phyloP scores from a whole-genome alignment of 2,797 vertebrate genomes.

The Borostomias antarcticus region DNA sequence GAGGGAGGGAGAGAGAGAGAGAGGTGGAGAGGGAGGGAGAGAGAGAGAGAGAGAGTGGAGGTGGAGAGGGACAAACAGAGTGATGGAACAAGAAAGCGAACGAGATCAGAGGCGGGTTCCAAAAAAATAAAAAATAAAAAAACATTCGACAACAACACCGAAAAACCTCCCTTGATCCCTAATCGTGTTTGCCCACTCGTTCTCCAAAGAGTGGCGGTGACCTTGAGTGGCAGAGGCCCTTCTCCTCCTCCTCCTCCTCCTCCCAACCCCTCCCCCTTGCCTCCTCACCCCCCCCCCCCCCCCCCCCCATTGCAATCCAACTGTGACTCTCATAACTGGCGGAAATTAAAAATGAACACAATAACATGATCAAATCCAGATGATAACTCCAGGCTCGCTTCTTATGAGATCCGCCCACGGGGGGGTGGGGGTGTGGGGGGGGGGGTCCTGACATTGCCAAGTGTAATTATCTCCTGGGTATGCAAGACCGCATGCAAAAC shows the following conservation, averaged over 20 bases:
- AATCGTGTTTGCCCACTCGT: conserved; percentile 60
- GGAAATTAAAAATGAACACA: conserved; percentile 7
- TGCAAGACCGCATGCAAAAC: not conserved
- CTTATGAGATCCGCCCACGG: not conserved
- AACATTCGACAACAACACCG: conserved; percentile 41
- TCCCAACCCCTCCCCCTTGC: not conserved
- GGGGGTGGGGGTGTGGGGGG: too few relatives aligned
- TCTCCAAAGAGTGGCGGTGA: conserved; percentile 54
- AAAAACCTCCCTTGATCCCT: conserved; percentile 63
- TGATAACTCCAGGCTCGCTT: conserved; percentile 1
- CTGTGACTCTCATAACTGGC: not conserved
- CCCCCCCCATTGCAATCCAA: not conserved
- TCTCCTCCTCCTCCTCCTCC: not conserved
- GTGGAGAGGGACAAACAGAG: too few relatives aligned
- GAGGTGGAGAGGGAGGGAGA: too few relatives aligned
- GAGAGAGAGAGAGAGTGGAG: too few relatives aligned
- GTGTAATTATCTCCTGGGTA: not conserved
- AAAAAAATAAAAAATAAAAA: too few relatives aligned
- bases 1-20: too few relatives aligned
- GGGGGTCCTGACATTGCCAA: not conserved
- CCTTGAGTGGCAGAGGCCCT: conserved; percentile 60
- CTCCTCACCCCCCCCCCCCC: not conserved
- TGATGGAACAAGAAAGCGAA: too few relatives aligned
- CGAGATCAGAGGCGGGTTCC: too few relatives aligned
- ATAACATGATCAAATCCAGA: not conserved